phyloP scores from a whole-genome alignment of 2,797 vertebrate species.

The Takifugu rubripes region DNA sequence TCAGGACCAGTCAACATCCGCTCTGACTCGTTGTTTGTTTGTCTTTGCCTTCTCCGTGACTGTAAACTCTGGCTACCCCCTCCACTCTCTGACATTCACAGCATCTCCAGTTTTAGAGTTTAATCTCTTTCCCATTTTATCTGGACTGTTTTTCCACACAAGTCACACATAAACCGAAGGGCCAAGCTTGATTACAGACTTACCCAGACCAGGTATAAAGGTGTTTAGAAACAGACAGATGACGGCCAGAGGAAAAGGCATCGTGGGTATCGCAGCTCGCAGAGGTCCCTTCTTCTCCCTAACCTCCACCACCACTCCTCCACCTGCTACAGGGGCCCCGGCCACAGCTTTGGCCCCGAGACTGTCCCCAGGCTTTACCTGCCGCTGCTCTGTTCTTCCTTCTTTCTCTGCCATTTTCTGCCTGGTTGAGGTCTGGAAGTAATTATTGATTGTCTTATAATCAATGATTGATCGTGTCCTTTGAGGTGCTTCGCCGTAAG shows the following conservation, averaged over 20 bases:
- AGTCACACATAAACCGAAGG: neutral
- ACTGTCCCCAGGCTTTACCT: conserved; percentile 42
- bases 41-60: neutral
- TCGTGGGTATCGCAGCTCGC: conserved; percentile 95
- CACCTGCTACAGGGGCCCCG: conserved; percentile 51
- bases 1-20: neutral
- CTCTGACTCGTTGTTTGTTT: conserved; percentile 1
- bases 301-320: conserved; percentile 93
- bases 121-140: neutral
- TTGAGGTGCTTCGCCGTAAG: too few species aligned
- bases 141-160: neutral
- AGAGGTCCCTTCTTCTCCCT: conserved; percentile 93
- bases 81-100: neutral
- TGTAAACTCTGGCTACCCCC: neutral
- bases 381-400: conserved; percentile 37
- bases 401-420: conserved; percentile 63
- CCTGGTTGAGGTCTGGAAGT: neutral
- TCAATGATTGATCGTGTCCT: too few species aligned
- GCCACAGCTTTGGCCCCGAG: conserved; percentile 52
- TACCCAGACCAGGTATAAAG: conserved; percentile 95
- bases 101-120: neutral
- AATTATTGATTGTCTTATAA: neutral
- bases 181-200: conserved; percentile 52
- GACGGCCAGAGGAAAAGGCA: conserved; percentile 95
- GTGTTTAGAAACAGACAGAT: conserved; percentile 97